Evolutionary conservation across 2,888 invertebrate species (phyloP).

Genomic region (Trachelus iudaicus): DNA sequence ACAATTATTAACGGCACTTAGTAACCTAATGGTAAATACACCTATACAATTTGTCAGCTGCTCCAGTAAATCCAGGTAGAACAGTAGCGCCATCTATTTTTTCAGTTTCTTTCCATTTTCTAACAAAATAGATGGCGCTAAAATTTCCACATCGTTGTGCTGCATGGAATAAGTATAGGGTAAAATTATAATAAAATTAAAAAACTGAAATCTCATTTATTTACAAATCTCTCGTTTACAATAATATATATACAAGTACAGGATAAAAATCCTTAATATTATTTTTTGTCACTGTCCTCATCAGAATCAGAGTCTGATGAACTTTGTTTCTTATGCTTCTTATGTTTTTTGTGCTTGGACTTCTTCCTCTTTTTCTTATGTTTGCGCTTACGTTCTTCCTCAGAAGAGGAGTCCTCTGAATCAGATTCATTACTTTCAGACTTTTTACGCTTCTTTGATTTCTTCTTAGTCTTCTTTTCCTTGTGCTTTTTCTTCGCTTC

Average conservation of each 20-base stretch:
- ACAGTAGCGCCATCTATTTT: background rate
- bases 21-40: background rate
- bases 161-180: background rate
- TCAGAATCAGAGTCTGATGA: constrained; percentile 33
- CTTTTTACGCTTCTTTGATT: constrained; percentile 61
- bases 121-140: background rate
- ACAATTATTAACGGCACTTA: background rate
- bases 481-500: constrained; percentile 72
- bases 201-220: background rate
- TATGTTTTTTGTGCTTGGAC: constrained; percentile 60
- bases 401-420: constrained; percentile 36
- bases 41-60: background rate
- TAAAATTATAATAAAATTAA: background rate
- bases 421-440: constrained; percentile 50
- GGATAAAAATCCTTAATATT: background rate
- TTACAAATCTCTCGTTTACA: background rate
- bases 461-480: constrained; percentile 67
- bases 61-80: background rate
- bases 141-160: background rate
- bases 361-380: constrained; percentile 42
- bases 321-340: constrained; percentile 55
- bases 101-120: background rate
- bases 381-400: constrained; percentile 44
- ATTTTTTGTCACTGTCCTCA: background rate
- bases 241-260: background rate